Base-by-base conservation (phyloP, 1,140 invertebrate species). In the Drosophila kohkoa region DNA sequence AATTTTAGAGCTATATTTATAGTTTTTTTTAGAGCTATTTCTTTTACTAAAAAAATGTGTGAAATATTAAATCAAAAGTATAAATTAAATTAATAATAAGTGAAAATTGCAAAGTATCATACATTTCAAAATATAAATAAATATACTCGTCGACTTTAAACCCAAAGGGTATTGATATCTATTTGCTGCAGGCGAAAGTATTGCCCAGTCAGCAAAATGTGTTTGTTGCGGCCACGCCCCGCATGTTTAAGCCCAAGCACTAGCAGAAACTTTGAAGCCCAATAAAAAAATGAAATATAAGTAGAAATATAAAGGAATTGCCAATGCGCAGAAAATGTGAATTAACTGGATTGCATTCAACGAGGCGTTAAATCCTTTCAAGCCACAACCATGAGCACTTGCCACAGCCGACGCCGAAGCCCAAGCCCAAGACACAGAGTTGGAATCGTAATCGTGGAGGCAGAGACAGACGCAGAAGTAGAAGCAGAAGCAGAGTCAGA, bases 321-420 rank as follows among this genome's bases (percentile, higher is more conserved):
- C 58, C 64, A 75, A 82, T 58, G 80, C 59, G 54, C 71, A 77
- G 28, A 64, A 75, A 82, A 78, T 64, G 65, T 62, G 81, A 85
- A 85, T 83, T 83, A 85, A 85, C 77, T 83, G 59, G 71, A 73
- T 83, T 80, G 74, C 77, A 85, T 72, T 66, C 79, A 86, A 87
- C 79, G 79, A 87, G 75, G 79, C 82, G 82, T 79, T 79, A 71
- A 86, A 86, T 76, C 72, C 71, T 70, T 79, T 86, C 60, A 51
- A 63, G 35, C 52, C 41, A 54, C 15, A 68, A 51, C 46, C 52
- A 70, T 20, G 45, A 30, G 49, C 55, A 62, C 11, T 65, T 59
- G 65, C 15, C 65, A 30, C 45, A 16, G 46, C 7, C 46, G 3
- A n/a, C 0, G n/a, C 13, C 13, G 38, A 35, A 49, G 3, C 5